Evolutionary conservation across 2,113 vertebrate species (phyloP).

Genomic region (Pluvialis apricaria): DNA sequence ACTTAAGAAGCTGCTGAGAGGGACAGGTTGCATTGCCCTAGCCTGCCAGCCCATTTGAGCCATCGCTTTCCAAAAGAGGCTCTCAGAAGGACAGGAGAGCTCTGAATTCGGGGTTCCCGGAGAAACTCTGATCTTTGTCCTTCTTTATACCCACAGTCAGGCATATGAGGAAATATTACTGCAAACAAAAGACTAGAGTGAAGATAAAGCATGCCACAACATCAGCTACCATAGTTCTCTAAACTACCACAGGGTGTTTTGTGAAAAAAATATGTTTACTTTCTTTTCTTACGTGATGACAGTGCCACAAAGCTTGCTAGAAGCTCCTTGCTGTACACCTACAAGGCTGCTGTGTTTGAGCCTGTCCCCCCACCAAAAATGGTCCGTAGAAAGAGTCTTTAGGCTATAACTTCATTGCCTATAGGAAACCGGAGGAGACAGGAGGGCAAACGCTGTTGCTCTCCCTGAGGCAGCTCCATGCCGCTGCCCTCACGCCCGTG

Average conservation of each 20-base stretch:
- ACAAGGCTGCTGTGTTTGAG: background rate
- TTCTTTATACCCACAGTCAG: background rate
- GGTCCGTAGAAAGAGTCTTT: background rate
- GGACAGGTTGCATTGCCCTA: background rate
- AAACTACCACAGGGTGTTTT: background rate
- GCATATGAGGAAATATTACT: background rate
- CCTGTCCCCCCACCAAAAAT: background rate
- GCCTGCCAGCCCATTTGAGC: background rate
- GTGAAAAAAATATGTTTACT: background rate
- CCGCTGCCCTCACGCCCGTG: fast-evolving
- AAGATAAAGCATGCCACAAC: background rate
- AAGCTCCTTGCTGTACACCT: background rate
- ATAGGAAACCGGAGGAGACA: background rate
- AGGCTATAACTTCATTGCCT: background rate
- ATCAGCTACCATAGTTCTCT: background rate
- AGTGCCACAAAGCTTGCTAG: background rate
- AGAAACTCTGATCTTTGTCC: background rate
- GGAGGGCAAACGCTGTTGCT: background rate
- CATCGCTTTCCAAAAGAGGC: fast-evolving
- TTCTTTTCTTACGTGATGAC: background rate
- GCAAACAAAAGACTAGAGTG: background rate
- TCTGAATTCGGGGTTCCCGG: background rate
- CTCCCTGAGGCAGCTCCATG: background rate
- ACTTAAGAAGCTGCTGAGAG: background rate
- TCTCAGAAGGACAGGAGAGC: background rate